Evolutionary conservation across 2,888 invertebrate genomes (phyloP), one percentile per base, ranked within the genome.

Genomic region (Megastigmus dorsalis): DNA sequence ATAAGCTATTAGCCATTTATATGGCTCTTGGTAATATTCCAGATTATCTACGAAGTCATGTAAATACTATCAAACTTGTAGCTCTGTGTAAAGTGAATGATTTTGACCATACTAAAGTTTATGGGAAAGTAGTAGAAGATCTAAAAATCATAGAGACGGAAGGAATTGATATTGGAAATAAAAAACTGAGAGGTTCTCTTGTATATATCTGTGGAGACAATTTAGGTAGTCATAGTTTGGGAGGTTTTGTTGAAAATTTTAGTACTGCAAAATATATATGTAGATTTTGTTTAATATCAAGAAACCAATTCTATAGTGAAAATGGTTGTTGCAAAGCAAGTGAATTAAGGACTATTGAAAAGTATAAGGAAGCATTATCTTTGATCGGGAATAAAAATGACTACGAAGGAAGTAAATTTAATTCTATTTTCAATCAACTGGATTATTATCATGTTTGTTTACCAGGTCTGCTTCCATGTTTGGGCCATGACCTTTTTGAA

Each of bases 191-290:
- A 73, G 82, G 81, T 4, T 57, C 77, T 36, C 1, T 84, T 20
- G 38, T 81, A 52, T 71, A 68, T 30, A 77, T 84, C 9, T 15
- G 63, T 38, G 77, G 77, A 0, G 68, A 77, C 30, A 77, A 74
- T 67, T 54, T 77, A 9, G 75, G 75, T 15, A 68, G 79, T 57
- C 82, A 84, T 66, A 77, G 80, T 75, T 78, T 83, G 50, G 83
- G 82, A 18, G 82, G 82, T 15, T 83, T 80, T 79, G 30, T 28
- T 28, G 80, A 81, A 80, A 84, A 80, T 74, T 83, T 84, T 70
- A 74, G 71, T 66, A 67, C 26, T 6, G 59, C 73, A 15, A 59
- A 73, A 23, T 82, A 80, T 71, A 79, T 81, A 50, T 84, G 83
- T 70, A 62, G 83, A 28, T 81, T 65, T 72, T 83, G 82, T 71